phyloP scores from a whole-genome alignment of 1,140 invertebrate genomes.

The Helicoverpa armigera region DNA sequence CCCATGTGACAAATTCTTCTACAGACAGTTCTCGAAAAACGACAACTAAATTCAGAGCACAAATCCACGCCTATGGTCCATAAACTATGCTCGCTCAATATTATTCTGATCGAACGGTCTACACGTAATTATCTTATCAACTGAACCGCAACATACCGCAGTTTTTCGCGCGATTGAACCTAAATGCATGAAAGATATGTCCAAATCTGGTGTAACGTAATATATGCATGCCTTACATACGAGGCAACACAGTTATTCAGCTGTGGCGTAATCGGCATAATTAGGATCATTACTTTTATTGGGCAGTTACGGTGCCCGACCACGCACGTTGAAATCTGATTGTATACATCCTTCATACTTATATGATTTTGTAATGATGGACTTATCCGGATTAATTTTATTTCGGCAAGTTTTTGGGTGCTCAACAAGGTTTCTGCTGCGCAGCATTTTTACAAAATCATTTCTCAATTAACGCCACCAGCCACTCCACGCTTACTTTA shows the following conservation, averaged over 20 bases:
- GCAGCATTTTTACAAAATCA: too few species aligned
- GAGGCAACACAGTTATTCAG: constrained; percentile 20
- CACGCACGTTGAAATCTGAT: constrained; percentile 38
- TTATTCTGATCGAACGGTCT: too few species aligned
- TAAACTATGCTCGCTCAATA: too few species aligned
- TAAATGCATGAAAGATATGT: constrained; percentile 19
- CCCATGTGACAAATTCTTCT: background rate
- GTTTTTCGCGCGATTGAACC: background rate
- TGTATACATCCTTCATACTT: constrained; percentile 26
- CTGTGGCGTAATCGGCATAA: constrained; percentile 27
- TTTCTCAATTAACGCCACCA: too few species aligned
- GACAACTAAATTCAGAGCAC: too few species aligned
- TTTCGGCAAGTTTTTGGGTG: too few species aligned
- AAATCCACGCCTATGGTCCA: too few species aligned
- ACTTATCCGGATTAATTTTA: background rate
- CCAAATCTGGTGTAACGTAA: constrained; percentile 19
- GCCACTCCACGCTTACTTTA: too few species aligned
- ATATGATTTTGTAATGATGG: background rate
- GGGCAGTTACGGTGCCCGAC: constrained; percentile 23
- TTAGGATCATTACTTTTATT: constrained; percentile 40
- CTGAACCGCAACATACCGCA: background rate
- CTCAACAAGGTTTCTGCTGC: too few species aligned
- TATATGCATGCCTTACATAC: constrained; percentile 4
- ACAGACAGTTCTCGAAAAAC: too few species aligned
- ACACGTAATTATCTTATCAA: background rate